These are phyloP conservation scores for Ochotona princeps DNA, from an alignment of 2,113 vertebrate species.

Conservation along the genomic window DNA sequence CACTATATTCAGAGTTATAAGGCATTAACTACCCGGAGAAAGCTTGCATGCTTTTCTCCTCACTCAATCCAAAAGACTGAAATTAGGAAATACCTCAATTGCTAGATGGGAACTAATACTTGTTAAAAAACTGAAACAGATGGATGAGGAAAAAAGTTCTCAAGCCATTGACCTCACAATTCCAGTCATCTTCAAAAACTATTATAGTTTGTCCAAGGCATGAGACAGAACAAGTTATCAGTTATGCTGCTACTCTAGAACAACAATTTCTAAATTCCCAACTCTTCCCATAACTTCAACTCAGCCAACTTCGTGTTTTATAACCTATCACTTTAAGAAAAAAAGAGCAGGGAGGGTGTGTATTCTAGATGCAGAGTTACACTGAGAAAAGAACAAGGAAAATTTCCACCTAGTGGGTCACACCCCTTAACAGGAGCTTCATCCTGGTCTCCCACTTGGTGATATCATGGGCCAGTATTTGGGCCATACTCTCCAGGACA, in stretches of 20 bases:
- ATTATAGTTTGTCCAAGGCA: background rate
- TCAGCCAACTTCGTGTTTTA: background rate
- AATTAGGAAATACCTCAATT: background rate
- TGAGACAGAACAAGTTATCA: background rate
- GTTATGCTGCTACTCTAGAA: background rate
- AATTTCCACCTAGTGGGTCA: too few species aligned
- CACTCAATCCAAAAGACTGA: background rate
- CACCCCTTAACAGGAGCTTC: too few species aligned
- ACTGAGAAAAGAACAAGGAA: too few species aligned
- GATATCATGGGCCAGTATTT: too few species aligned
- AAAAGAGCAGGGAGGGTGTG: too few species aligned
- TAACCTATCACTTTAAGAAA: too few species aligned
- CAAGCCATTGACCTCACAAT: background rate
- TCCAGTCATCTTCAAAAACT: background rate
- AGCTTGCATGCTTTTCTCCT: background rate
- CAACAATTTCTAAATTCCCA: background rate
- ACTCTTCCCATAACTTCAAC: background rate
- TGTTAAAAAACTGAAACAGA: background rate
- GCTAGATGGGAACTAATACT: background rate
- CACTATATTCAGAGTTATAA: too few species aligned
- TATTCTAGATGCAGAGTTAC: too few species aligned
- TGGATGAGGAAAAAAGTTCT: background rate
- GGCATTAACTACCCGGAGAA: fast-evolving
- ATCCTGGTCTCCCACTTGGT: too few species aligned
- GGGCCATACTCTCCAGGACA: too few species aligned